Percentiles rank a stretch among this genome's conserved stretches.
These are phyloP conservation scores for Crotalus horridus DNA, from an alignment of 2,113 vertebrate genomes.

Conservation along the genomic window DNA sequence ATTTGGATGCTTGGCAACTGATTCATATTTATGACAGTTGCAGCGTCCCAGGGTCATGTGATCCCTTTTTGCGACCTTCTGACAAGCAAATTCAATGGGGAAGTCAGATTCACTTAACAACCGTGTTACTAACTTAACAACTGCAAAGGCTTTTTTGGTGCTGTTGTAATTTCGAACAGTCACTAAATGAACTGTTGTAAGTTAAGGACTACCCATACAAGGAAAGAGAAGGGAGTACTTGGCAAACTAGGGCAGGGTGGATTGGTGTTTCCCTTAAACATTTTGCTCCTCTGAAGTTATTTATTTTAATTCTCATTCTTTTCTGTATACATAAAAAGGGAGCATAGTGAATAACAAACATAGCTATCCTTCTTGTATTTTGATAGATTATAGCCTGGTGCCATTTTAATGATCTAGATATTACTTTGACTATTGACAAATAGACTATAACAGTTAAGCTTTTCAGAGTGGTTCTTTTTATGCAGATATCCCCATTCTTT, in stretches of 20 bases:
- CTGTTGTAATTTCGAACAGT: neutral
- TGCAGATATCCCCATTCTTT: neutral
- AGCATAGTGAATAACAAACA: neutral
- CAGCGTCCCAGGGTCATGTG: too few species aligned
- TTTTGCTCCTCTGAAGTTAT: neutral
- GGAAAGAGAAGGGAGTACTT: neutral
- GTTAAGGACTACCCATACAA: neutral
- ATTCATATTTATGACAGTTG: too few species aligned
- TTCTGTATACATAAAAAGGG: neutral
- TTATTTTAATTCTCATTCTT: neutral
- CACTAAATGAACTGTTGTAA: neutral
- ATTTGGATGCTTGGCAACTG: too few species aligned
- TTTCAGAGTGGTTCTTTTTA: neutral
- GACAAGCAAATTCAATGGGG: too few species aligned
- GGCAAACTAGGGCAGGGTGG: accelerated
- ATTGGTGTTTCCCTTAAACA: neutral
- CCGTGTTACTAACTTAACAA: too few species aligned
- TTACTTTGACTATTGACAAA: neutral
- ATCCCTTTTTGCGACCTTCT: too few species aligned
- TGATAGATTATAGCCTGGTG: neutral
- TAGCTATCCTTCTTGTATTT: too few species aligned
- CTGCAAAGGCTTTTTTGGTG: neutral
- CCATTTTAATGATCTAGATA: neutral
- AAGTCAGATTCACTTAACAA: too few species aligned
- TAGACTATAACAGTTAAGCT: neutral